phyloP scores from a whole-genome alignment of 2,888 invertebrate genomes.

The Patella ulyssiponensis region DNA sequence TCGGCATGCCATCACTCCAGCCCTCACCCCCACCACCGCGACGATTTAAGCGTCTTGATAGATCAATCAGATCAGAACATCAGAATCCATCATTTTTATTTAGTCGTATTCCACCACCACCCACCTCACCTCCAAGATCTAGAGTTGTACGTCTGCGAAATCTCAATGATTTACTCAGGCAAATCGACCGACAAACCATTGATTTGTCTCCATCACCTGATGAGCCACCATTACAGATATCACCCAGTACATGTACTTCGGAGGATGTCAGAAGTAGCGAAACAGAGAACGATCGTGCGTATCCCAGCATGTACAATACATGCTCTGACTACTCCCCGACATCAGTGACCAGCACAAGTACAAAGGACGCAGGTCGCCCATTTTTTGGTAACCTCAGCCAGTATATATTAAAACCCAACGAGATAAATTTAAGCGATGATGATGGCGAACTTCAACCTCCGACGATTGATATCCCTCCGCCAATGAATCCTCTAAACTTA shows the following conservation, averaged over 20 bases:
- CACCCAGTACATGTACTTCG: slow-evolving; percentile 58
- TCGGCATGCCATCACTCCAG: slow-evolving; percentile 49
- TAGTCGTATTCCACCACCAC: slow-evolving; percentile 53
- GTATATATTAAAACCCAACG: slow-evolving; percentile 54
- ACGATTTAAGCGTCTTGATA: slow-evolving; percentile 26
- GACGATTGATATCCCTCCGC: slow-evolving; percentile 60
- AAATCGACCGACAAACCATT: slow-evolving; percentile 58
- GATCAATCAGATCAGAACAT: slow-evolving; percentile 22
- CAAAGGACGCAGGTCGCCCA: slow-evolving; percentile 51
- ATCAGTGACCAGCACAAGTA: slow-evolving; percentile 58
- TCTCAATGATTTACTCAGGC: slow-evolving; percentile 56
- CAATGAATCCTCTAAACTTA: slow-evolving; percentile 62
- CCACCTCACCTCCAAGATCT: slow-evolving; percentile 58
- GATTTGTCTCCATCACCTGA: slow-evolving; percentile 66
- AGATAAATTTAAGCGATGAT: slow-evolving; percentile 37
- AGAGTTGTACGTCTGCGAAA: slow-evolving; percentile 58
- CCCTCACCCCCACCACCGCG: slow-evolving; percentile 50
- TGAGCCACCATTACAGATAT: slow-evolving; percentile 59
- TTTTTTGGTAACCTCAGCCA: slow-evolving; percentile 60
- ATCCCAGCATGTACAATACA: slow-evolving; percentile 41
- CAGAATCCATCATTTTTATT: slow-evolving; percentile 48
- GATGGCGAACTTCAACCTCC: slow-evolving; percentile 31
- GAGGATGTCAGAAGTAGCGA: slow-evolving; percentile 61
- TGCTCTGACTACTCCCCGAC: slow-evolving; percentile 53
- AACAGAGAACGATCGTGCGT: slow-evolving; percentile 50